These are phyloP conservation scores for Oxystoma pomonae DNA, from an alignment of 2,888 invertebrate genomes.

Conservation along the genomic window DNA sequence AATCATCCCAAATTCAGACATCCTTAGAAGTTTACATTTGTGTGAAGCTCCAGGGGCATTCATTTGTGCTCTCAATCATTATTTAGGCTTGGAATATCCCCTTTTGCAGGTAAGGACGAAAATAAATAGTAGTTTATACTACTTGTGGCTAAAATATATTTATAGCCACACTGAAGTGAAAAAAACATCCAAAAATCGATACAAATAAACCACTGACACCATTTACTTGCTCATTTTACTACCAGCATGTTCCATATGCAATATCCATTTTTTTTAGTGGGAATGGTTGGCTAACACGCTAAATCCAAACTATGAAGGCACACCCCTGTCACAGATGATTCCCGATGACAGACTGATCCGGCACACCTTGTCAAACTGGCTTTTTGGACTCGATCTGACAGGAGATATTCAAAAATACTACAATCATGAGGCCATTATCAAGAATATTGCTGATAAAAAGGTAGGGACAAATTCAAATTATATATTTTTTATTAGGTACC, in stretches of 20 bases:
- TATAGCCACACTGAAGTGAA: too few species aligned
- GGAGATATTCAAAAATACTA: conserved; percentile 74
- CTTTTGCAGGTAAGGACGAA: conserved; percentile 55
- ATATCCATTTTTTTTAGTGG: conserved; percentile 64
- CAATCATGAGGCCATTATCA: conserved; percentile 63
- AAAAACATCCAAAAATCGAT: too few species aligned
- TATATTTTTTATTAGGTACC: too few species aligned
- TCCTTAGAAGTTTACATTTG: conserved; percentile 73
- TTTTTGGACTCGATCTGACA: conserved; percentile 79
- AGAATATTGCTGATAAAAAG: conserved; percentile 36
- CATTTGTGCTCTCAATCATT: conserved; percentile 86
- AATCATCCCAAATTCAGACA: conserved; percentile 50
- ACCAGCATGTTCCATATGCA: too few species aligned
- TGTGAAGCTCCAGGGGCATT: conserved; percentile 98
- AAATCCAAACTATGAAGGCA: conserved; percentile 91
- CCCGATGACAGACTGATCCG: conserved; percentile 82
- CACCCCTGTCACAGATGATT: conserved; percentile 65
- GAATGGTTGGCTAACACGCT: conserved; percentile 82
- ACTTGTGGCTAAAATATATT: too few species aligned
- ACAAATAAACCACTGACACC: too few species aligned
- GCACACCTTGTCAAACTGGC: conserved; percentile 75
- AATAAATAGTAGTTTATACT: too few species aligned
- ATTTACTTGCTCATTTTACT: too few species aligned
- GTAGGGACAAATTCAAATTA: too few species aligned
- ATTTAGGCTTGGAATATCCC: conserved; percentile 54